Base-by-base conservation (phyloP, 2,888 invertebrate species). In the Sarcophaga subvicina region DNA sequence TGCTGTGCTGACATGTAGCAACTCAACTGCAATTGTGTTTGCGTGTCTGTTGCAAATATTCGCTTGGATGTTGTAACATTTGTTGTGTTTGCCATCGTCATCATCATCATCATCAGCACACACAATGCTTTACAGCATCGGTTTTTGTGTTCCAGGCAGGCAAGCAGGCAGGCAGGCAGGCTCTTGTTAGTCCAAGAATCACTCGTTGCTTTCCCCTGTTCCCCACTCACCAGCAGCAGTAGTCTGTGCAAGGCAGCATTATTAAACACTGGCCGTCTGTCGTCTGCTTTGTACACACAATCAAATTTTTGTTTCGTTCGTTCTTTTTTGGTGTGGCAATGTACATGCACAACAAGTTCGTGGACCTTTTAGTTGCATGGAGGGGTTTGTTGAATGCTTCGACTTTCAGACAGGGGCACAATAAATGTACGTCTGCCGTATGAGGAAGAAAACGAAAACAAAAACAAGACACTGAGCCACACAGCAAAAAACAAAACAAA, bases 21-120 rank as follows among this genome's bases (percentile, higher is more conserved):
- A 49, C 4, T 14, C 4, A 54, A 71, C 77, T 80, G 77, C 69
- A 69, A 77, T 70, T 78, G 59, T 70, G 82, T 72, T 83, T 86
- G 82, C 82, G 79, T 82, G 82, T 76, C 86, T 79, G 75, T 64
- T 70, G 67, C 78, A 78, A 78, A 83, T 83, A 80, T 84, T 76
- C 60, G 70, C 63, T 22, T 60, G 45, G 75, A 75, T 76, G 78
- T 77, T 80, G 83, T 78, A 86, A 86, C 83, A 83, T 83, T 83
- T 84, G 62, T 83, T 77, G 59, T 45, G 49, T 25, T 76, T 37
- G 4, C 37, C 45, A 67, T 67, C 37, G 20, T 45, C 64, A n/a
- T 76, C 67, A 45, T 67, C 67, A 45, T 67, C 45, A 67, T 45
- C 37, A 67, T 6, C 2, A n/a, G n/a, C 6, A 67, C 11, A 54